Evolutionary conservation across 2,888 invertebrate genomes (phyloP), one percentile per base, ranked within the genome.

Genomic region (Eubasilissa splendida): DNA sequence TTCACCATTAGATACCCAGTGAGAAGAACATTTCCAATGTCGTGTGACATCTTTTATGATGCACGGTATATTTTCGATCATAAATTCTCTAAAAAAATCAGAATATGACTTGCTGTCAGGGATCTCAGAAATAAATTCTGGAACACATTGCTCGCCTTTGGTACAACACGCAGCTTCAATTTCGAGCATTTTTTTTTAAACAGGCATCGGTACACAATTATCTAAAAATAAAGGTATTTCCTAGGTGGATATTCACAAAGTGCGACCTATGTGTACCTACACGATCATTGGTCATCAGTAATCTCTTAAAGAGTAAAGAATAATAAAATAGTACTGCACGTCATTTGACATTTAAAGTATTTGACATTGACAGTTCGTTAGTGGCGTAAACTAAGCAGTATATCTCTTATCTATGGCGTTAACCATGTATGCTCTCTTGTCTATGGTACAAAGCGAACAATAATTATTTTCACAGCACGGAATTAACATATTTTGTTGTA

Each of bases 61-160:
- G 84, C 96, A 95, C 1, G 96, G 95, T 84, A 88, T 87, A 86
- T 95, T 95, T 83, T 85, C 84, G 22, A 88, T 82, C 86, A 93
- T 88, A 85, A 87, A 91, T 58, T 88, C 58, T 66, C 79, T 68
- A 53, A 82, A 84, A 76, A 84, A 80, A 65, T 81, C 73, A 42
- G 75, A 71, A 73, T 84, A 84, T 50, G 65, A 66, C 33, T 58
- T 11, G 50, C 33, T 65, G 60, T 65, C 56, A 58, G 53, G 53
- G 14, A 77, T 80, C 59, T 42, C 14, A 22, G 73, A 22, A 42
- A 77, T 77, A 59, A 22, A 70, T 68, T 54, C 14, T 50, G 77
- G 77, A 12, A 76, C 42, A 12, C 33, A 63, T 63, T 76, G 76
- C 33, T 56, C 10, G 14, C 52, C 52, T 53, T 76, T 76, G 14